Conservation (phyloP, 2,888 invertebrate species). For the Lasioglossum lativentre region DNA sequence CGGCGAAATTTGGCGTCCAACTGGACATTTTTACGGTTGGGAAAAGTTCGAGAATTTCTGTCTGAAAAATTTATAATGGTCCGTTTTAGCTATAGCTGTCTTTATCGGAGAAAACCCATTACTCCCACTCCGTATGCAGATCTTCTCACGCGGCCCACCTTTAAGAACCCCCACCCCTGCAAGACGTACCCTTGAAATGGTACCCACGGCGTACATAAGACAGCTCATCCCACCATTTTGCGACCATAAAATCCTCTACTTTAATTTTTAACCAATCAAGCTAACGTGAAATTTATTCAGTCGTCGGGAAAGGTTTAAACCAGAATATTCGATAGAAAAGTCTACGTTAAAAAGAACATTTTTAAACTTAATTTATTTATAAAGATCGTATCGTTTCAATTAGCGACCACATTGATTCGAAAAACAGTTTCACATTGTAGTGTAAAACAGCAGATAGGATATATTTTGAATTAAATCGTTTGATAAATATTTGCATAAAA, state of each 20-base stretch:
- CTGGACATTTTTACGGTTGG: neutral
- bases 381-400: neutral
- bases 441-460: neutral
- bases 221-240: neutral
- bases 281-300: neutral
- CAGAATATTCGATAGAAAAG: neutral
- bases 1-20: neutral
- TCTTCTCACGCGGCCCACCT: neutral
- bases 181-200: neutral
- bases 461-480: neutral
- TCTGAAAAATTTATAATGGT: conserved; percentile 1
- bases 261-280: neutral
- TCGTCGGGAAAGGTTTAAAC: neutral
- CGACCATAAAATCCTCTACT: neutral
- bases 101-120: neutral
- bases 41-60: neutral
- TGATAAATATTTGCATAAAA: neutral
- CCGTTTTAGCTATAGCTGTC: neutral
- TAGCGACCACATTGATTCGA: too few species aligned
- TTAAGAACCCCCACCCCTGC: neutral
- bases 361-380: neutral
- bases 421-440: neutral
- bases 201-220: neutral
- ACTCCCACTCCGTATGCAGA: neutral
- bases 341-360: neutral